Conservation (phyloP, 2,113 vertebrate genomes). For the Peromyscus leucopus region DNA sequence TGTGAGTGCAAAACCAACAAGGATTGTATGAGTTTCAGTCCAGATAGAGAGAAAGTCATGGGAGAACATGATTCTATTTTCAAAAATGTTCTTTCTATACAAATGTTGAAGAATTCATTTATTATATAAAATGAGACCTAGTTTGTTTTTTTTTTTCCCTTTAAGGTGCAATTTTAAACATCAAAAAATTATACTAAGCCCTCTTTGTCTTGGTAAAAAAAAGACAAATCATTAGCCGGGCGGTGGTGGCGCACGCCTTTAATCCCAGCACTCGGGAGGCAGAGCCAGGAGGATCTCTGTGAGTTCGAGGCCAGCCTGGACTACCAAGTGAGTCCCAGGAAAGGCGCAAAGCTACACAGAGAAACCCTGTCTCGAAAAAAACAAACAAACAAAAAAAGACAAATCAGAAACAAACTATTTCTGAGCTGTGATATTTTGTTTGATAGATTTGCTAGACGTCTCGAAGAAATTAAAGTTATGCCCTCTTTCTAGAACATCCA, state of each 20-base stretch:
- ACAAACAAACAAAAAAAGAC: too few relatives aligned
- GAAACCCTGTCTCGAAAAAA: too few relatives aligned
- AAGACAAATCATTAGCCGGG: too few relatives aligned
- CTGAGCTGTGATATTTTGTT: background rate
- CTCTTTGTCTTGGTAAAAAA: background rate
- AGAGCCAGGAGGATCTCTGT: too few relatives aligned
- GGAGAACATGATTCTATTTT: slow-evolving; percentile 41
- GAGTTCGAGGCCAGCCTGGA: too few relatives aligned
- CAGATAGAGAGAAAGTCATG: background rate
- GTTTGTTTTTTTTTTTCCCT: slow-evolving; percentile 32
- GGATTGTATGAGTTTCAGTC: too few relatives aligned
- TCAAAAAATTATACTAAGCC: background rate
- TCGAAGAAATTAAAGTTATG: slow-evolving; percentile 63
- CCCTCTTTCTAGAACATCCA: slow-evolving; percentile 64
- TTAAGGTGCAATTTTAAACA: slow-evolving; percentile 31
- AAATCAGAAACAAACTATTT: slow-evolving; percentile 52
- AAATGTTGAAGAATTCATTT: slow-evolving; percentile 12
- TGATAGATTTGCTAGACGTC: slow-evolving; percentile 63
- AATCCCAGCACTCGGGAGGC: too few relatives aligned
- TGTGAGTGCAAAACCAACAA: background rate
- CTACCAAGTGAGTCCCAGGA: too few relatives aligned
- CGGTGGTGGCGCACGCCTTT: too few relatives aligned
- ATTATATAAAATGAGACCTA: background rate
- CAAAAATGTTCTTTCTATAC: slow-evolving; percentile 28
- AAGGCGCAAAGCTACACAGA: too few relatives aligned